These are phyloP conservation scores for Eilema sororculum DNA, from an alignment of 2,888 invertebrate genomes.

Conservation along the genomic window DNA sequence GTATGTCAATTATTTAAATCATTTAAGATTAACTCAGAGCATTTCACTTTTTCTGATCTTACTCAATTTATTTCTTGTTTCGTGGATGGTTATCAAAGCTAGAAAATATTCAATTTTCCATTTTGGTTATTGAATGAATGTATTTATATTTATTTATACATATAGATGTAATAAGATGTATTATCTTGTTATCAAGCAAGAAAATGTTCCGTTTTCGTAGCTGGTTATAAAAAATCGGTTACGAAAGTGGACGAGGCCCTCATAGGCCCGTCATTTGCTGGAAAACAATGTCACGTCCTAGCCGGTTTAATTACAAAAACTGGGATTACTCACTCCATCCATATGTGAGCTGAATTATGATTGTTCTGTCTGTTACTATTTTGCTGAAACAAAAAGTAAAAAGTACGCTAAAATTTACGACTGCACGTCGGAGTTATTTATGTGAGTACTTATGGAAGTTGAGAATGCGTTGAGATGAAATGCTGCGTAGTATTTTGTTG, in stretches of 20 bases:
- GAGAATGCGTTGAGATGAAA: conserved; percentile 2
- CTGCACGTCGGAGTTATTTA: background rate
- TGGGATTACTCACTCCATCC: conserved; percentile 50
- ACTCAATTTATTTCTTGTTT: too few relatives aligned
- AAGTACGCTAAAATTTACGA: background rate
- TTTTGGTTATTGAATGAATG: too few relatives aligned
- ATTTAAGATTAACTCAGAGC: too few relatives aligned
- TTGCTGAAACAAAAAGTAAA: conserved; percentile 30
- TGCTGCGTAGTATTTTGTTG: background rate
- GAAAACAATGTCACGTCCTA: conserved; percentile 62
- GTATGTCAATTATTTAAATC: too few relatives aligned
- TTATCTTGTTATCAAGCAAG: too few relatives aligned
- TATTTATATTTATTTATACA: too few relatives aligned
- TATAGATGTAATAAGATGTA: too few relatives aligned
- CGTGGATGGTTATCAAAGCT: too few relatives aligned
- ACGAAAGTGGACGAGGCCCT: background rate
- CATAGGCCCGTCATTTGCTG: conserved; percentile 56
- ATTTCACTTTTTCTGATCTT: too few relatives aligned
- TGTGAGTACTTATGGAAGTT: conserved; percentile 7
- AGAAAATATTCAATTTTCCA: too few relatives aligned
- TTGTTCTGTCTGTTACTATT: conserved; percentile 35
- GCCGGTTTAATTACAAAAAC: conserved; percentile 65
- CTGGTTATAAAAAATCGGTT: too few relatives aligned
- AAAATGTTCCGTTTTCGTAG: too few relatives aligned
- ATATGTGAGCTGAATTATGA: conserved; percentile 47